Evolutionary conservation across 2,797 vertebrate species (phyloP).

Genomic region (Margarornis squamiger): DNA sequence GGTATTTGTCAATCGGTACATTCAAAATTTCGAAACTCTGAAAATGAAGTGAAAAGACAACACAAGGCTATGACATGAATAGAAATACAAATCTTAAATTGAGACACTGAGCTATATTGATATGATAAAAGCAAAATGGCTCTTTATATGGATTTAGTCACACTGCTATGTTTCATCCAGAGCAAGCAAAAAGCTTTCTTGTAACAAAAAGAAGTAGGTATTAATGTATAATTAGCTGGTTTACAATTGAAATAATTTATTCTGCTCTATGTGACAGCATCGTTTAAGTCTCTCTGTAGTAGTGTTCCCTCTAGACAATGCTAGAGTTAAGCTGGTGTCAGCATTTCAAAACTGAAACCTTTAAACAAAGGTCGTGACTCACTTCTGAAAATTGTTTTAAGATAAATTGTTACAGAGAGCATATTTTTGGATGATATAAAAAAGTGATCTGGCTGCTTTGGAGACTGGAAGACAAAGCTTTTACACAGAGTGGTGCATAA

Average conservation of each 20-base stretch:
- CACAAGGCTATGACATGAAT: background rate
- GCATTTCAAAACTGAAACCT: conserved; percentile 9
- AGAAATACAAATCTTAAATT: background rate
- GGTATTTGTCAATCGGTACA: background rate
- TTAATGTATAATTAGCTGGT: conserved; percentile 55
- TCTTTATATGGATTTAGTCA: background rate
- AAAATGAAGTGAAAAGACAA: background rate
- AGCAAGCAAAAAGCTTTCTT: background rate
- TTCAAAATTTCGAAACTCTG: background rate
- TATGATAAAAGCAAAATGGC: background rate
- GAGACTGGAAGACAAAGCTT: background rate
- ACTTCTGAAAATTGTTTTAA: background rate
- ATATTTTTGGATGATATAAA: background rate
- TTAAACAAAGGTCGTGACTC: background rate
- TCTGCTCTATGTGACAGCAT: background rate
- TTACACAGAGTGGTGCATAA: background rate
- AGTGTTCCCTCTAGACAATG: background rate
- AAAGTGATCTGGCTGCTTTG: background rate
- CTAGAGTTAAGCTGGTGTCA: background rate
- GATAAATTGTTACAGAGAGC: background rate
- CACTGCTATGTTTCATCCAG: background rate
- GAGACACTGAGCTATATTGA: background rate
- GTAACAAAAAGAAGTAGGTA: background rate
- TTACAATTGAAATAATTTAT: conserved; percentile 64
- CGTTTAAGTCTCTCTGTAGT: conserved; percentile 41